A percentile compares a stretch with the other conserved stretches of the same genome.
Evolutionary conservation across 2,113 vertebrate species (phyloP).

Genomic region (Oryzias curvinotus): DNA sequence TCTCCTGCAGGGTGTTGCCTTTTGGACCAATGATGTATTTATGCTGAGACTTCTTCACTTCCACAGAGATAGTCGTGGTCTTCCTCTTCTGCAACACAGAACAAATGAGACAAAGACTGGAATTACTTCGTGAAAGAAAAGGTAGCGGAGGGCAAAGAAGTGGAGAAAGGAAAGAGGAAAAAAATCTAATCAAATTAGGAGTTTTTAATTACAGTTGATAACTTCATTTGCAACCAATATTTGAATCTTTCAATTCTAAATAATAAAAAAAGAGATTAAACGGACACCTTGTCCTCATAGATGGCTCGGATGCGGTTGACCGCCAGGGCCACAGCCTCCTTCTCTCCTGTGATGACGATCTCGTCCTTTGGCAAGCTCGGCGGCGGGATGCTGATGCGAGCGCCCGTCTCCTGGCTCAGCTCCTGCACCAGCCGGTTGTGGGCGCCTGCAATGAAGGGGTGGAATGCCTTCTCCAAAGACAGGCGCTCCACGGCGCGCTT

Average conservation of each 20-base stretch:
- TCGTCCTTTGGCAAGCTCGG: conserved; percentile 79
- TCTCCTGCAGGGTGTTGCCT: conserved; percentile 82
- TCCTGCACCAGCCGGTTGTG: conserved; percentile 78
- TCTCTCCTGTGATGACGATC: conserved; percentile 80
- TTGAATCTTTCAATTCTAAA: not conserved
- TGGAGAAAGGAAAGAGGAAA: conserved; percentile 1
- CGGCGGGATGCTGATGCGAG: conserved; percentile 76
- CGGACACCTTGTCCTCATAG: conserved; percentile 78
- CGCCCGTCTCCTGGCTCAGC: conserved; percentile 77
- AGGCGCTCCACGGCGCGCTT: conserved; percentile 79
- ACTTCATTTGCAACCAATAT: not conserved
- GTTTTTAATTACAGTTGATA: not conserved
- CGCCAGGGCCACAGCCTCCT: conserved; percentile 75
- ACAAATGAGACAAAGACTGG: not conserved
- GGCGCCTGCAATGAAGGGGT: conserved; percentile 76
- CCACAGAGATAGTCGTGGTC: conserved; percentile 78
- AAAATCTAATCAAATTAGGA: no score
- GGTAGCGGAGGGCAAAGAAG: not conserved
- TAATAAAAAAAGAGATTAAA: not conserved
- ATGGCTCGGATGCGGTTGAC: conserved; percentile 73
- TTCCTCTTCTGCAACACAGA: conserved; percentile 76
- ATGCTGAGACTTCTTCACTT: conserved; percentile 84
- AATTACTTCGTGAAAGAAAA: not conserved
- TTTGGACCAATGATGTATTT: conserved; percentile 80
- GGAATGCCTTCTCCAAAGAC: conserved; percentile 78